A percentile compares a stretch with the other conserved stretches of the same genome.
Evolutionary conservation across 2,888 invertebrate species (phyloP).

Genomic region (Andrena hattorfiana): DNA sequence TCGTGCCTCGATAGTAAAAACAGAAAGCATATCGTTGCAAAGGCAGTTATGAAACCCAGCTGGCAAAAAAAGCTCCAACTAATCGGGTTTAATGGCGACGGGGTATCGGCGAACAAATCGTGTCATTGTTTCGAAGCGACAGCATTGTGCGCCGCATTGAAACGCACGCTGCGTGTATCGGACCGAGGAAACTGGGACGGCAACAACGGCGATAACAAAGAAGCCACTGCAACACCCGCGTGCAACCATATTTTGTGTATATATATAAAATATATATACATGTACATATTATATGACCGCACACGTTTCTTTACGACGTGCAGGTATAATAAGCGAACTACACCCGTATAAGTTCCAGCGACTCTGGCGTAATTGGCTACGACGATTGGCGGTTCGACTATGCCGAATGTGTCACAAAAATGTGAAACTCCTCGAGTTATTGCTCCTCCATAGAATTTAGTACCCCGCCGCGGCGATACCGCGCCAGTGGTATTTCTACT

Average conservation of each 20-base stretch:
- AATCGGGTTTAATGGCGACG: constrained; percentile 52
- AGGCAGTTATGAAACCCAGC: neutral
- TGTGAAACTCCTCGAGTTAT: too few species aligned
- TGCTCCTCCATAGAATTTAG: too few species aligned
- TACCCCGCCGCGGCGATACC: too few species aligned
- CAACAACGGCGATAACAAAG: constrained; percentile 81
- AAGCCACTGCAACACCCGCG: constrained; percentile 76
- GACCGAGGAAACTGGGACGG: constrained; percentile 82
- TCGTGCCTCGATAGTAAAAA: too few species aligned
- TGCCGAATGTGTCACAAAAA: too few species aligned
- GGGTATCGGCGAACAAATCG: constrained; percentile 70
- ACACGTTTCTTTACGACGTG: neutral
- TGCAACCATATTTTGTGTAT: constrained; percentile 50
- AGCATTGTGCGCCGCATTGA: constrained; percentile 68
- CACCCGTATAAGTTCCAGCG: neutral
- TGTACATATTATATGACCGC: neutral
- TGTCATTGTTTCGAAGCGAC: constrained; percentile 70
- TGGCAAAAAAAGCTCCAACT: constrained; percentile 24
- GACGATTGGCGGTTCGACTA: neutral
- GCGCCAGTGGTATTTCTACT: too few species aligned
- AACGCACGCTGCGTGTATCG: constrained; percentile 75
- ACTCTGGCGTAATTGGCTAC: neutral
- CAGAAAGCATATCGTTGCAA: neutral
- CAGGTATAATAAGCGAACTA: neutral
- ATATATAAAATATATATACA: constrained; percentile 21